Conservation (phyloP, 2,113 vertebrate genomes). For the Benitochromis conjunctus region DNA sequence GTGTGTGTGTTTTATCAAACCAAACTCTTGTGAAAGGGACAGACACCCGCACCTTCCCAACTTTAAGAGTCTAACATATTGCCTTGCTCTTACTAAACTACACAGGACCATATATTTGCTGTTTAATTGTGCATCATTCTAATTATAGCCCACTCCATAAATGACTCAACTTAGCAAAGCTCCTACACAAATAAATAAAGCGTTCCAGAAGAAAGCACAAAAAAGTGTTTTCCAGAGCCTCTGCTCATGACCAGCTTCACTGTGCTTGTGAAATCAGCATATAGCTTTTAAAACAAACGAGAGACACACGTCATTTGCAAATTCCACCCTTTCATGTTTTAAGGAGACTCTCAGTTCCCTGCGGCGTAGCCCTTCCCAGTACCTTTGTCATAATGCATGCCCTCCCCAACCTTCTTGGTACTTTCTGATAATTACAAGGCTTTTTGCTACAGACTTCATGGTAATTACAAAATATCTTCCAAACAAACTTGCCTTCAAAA, state of each 20-base stretch:
- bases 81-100: neutral
- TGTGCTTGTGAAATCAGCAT: neutral
- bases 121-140: neutral
- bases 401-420: neutral
- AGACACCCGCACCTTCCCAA: neutral
- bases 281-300: neutral
- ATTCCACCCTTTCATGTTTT: neutral
- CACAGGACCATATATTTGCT: neutral
- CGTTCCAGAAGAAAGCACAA: neutral
- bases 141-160: neutral
- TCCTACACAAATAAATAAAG: neutral
- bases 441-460: neutral
- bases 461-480: conserved; percentile 3
- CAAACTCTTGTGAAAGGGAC: neutral
- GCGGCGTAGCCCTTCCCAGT: neutral
- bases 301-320: neutral
- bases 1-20: too few relatives aligned
- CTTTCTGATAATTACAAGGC: conserved; percentile 14
- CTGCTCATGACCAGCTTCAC: neutral
- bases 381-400: conserved; percentile 24
- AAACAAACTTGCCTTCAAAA: neutral
- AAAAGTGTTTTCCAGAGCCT: neutral
- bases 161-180: neutral
- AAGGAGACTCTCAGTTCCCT: neutral
- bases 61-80: neutral